Base-by-base conservation (phyloP, 1,140 invertebrate genomes). In the Armadillidium nasatum region DNA sequence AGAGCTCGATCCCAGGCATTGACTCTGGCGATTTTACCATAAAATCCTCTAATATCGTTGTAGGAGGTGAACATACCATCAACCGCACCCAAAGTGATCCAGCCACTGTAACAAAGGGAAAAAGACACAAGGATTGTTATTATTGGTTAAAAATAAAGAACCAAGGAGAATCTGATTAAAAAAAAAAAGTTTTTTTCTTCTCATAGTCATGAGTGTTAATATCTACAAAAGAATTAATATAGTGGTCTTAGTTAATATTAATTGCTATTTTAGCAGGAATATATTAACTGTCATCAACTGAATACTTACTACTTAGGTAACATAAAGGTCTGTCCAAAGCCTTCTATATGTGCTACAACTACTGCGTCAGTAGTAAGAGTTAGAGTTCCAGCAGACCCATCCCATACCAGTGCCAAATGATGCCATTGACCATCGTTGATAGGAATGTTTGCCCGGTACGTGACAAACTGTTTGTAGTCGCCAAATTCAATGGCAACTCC, bases 341-440 rank as follows among this genome's bases (percentile, higher is more conserved):
- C 90, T 84, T 94, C 92, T 71, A 92, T 88, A 84, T 94, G 94
- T 81, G 93, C 94, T 10, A 94, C 94, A 78, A 97, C 95, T 10
- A 96, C 88, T 44, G 93, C 94, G 88, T 97, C 95, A 0, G 94
- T 96, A 46, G 96, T 93, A 6, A 98, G 86, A 69, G 91, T 92
- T 23, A 96, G 85, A 84, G 93, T 91, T 15, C 93, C 91, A 69
- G 90, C 90, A 50, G 88, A 88, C n/a, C 93, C 93, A 80, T 94
- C 91, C 95, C 95, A 98, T 15, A 96, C 92, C 23, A 98, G 87
- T 19, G 95, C 94, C 19, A 98, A 89, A 83, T 98, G 95, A 87
- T 98, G 96, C 96, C 95, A 98, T 83, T 96, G 93, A 10, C 94
- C 95, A 83, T 97, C 95, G 82, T 96, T 97, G 22, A 98, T 91